Conservation (phyloP, 2,797 vertebrate species). For the Syngnathus rostellatus region DNA sequence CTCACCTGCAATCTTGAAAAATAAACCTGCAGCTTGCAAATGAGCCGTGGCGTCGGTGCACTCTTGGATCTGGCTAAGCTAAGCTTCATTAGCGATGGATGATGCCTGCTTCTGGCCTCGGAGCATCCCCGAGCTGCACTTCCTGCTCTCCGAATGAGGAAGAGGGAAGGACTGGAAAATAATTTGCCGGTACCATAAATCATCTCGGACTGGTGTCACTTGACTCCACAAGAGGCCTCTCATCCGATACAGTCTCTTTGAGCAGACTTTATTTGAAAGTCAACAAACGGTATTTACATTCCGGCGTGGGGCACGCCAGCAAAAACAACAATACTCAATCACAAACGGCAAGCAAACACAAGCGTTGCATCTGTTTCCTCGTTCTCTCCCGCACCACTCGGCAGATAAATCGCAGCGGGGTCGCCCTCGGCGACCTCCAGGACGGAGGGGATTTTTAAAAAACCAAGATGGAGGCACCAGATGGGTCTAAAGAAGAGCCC, state of each 20-base stretch:
- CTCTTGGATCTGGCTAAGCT: conserved; percentile 36
- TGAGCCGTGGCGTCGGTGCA: conserved; percentile 36
- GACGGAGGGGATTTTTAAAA: conserved; percentile 47
- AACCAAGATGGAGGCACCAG: conserved; percentile 36
- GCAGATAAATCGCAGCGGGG: conserved; percentile 48
- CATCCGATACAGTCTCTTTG: conserved; percentile 22
- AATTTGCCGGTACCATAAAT: conserved; percentile 33
- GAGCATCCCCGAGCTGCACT: conserved; percentile 36
- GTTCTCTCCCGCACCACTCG: conserved; percentile 30
- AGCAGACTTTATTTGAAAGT: conserved; percentile 28
- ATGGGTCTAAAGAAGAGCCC: conserved; percentile 39
- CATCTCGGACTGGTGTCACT: conserved; percentile 48
- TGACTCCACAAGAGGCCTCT: conserved; percentile 45
- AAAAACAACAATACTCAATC: conserved; percentile 43
- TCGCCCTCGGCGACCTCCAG: conserved; percentile 36
- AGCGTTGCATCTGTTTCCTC: conserved; percentile 51
- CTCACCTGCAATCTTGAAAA: conserved; percentile 44
- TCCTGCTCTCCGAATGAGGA: conserved; percentile 45
- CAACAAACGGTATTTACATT: conserved; percentile 46
- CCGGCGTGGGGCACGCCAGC: conserved; percentile 20
- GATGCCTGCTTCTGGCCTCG: conserved; percentile 39
- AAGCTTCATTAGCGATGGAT: conserved; percentile 50
- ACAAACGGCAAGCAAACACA: conserved; percentile 42
- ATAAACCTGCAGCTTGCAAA: conserved; percentile 24
- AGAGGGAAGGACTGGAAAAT: conserved; percentile 40